These are phyloP conservation scores for Cnemophilus loriae DNA, from an alignment of 2,113 vertebrate species.

Conservation along the genomic window DNA sequence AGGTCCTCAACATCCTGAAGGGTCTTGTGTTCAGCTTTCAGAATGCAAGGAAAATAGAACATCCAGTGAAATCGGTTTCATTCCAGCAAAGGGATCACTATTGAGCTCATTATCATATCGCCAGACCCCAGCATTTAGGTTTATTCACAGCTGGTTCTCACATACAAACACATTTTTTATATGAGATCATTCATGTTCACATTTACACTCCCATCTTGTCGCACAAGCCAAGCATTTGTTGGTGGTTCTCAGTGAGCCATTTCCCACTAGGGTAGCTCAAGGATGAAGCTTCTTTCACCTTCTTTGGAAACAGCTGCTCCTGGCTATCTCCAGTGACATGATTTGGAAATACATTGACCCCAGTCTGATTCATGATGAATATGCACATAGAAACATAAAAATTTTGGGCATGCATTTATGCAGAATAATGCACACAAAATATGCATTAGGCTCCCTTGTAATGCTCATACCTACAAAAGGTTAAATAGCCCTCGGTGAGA, in stretches of 20 bases:
- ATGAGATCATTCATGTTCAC: background rate
- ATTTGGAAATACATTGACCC: constrained; percentile 12
- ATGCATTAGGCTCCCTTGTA: background rate
- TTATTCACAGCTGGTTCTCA: background rate
- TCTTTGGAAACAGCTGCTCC: constrained; percentile 1
- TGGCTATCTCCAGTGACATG: background rate
- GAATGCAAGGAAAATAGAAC: background rate
- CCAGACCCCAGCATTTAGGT: background rate
- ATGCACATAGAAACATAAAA: background rate
- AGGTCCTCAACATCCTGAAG: fast-evolving
- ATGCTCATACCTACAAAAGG: constrained; percentile 47
- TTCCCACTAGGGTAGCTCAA: constrained; percentile 3
- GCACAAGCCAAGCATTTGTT: background rate
- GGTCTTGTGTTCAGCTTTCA: background rate
- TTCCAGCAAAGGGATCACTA: background rate
- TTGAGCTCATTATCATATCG: fast-evolving
- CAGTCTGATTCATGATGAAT: background rate
- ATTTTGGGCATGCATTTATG: background rate
- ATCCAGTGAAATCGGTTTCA: background rate
- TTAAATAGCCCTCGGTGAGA: constrained; percentile 44
- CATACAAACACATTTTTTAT: background rate
- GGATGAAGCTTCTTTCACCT: constrained; percentile 32
- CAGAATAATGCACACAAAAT: background rate
- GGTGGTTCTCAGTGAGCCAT: background rate
- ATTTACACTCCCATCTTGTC: background rate